Percentiles rank a stretch among this genome's conserved stretches.
These are phyloP conservation scores for Mesorhabditis spiculigera DNA, from an alignment of 2,888 invertebrate species.

Conservation along the genomic window DNA sequence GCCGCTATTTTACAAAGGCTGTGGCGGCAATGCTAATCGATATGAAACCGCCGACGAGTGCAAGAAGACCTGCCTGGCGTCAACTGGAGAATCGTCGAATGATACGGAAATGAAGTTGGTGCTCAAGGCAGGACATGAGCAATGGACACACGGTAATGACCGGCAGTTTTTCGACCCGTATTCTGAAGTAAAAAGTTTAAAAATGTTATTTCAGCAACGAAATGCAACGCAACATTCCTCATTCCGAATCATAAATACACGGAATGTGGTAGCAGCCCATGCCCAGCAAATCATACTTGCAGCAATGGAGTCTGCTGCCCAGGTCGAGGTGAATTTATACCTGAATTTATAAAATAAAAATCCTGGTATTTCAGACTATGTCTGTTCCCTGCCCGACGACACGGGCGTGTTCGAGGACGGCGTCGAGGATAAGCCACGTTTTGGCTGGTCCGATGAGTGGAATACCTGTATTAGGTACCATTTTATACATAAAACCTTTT, in stretches of 20 bases:
- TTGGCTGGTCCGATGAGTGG: not conserved
- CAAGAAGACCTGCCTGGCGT: constrained; percentile 14
- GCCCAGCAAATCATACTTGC: constrained; percentile 50
- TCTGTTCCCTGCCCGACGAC: constrained; percentile 51
- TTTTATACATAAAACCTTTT: not conserved
- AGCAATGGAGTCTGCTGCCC: constrained; percentile 50
- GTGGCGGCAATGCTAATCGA: constrained; percentile 49
- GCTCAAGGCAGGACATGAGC: constrained; percentile 32
- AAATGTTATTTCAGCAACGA: constrained; percentile 34
- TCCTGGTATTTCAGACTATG: constrained; percentile 39
- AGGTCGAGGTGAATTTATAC: constrained; percentile 31
- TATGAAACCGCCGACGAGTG: constrained; percentile 34
- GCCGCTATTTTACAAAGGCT: constrained; percentile 51
- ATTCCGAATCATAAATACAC: constrained; percentile 53
- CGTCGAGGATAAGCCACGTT: constrained; percentile 51
- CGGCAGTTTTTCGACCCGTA: too few species aligned
- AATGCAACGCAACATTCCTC: constrained; percentile 46
- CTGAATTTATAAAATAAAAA: not conserved
- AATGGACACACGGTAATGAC: constrained; percentile 46
- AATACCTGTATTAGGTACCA: not conserved
- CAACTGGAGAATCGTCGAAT: constrained; percentile 6
- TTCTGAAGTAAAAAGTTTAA: not conserved
- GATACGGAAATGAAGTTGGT: constrained; percentile 18
- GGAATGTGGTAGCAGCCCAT: constrained; percentile 28
- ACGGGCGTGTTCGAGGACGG: constrained; percentile 51